Base-by-base conservation (phyloP, 2,113 vertebrate genomes). In the Dunckerocampus dactyliophorus region DNA sequence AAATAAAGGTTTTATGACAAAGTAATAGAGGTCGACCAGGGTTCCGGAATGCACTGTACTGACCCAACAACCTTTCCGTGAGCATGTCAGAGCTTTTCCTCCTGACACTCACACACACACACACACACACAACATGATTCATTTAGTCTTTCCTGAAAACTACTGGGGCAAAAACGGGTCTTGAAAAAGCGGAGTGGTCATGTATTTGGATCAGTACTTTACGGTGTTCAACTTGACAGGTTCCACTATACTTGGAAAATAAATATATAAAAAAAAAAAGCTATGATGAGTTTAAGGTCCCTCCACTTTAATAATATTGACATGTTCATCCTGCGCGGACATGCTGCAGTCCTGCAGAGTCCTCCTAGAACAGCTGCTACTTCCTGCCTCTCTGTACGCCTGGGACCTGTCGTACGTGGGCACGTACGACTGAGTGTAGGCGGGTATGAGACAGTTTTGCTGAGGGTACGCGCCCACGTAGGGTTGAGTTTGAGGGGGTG, bases 221-320 rank as follows among this genome's bases (percentile, higher is more conserved):
- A 43, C 2, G 2, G 39, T 43, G 39, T 43, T 43, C 39, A 43
- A 43, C 39, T 43, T 43, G 1, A 14, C 2, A 20, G 8, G 6
- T 39, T 19, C n/a, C 10, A 55, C 5, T 39, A 4, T 20, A 55
- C 31, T 39, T n/a, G 17, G 17, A 3, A 59, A 47, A 59, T 47
- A 59, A 47, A 59, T 31, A 59, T 28, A 9, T 15, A 14, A 45
- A 39, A 39, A 37, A 56, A 43, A 42, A 37, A 46, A 22, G 42
- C 45, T 47, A 31, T 3, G 1, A 13, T 60, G 16, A 2, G 17
- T 37, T 46, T 79, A 92, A 15, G 88, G 81, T 21, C 75, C 89
- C 72, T 92, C 90, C 24, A 90, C 88, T 80, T 91, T 92, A 46
- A 91, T 86, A 54, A 80, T 87, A 67, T 72, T 89, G 63, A 87